These are phyloP conservation scores for Indicator indicator DNA, from an alignment of 2,113 vertebrate genomes.

Conservation along the genomic window DNA sequence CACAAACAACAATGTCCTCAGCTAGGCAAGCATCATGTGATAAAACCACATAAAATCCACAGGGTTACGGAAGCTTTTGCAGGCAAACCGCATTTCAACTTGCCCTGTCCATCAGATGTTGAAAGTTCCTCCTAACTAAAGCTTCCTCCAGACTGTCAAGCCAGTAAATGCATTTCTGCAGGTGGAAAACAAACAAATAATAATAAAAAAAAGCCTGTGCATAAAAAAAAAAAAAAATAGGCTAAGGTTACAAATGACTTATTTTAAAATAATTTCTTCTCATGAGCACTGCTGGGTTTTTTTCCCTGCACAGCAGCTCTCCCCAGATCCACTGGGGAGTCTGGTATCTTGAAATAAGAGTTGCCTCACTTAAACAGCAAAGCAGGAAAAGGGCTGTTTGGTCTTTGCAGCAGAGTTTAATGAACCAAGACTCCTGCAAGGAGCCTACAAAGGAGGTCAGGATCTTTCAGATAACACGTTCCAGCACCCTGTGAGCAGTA, in stretches of 20 bases:
- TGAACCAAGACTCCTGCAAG: conserved; percentile 28
- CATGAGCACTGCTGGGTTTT: neutral
- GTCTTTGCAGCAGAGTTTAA: conserved; percentile 38
- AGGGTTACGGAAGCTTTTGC: conserved; percentile 61
- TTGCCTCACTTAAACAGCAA: conserved; percentile 19
- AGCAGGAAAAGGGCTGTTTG: neutral
- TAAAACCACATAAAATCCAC: conserved; percentile 76
- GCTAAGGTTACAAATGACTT: neutral
- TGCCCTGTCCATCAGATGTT: conserved; percentile 63
- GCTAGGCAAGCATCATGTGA: conserved; percentile 79
- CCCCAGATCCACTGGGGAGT: neutral
- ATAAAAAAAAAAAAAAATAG: neutral
- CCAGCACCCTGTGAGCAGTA: neutral
- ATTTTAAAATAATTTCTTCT: neutral
- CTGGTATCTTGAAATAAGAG: neutral
- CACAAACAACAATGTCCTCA: conserved; percentile 79
- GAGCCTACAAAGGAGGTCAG: conserved; percentile 8
- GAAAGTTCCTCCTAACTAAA: conserved; percentile 53
- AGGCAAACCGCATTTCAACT: conserved; percentile 62
- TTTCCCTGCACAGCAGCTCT: neutral
- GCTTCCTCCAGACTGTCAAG: neutral
- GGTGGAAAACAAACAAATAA: neutral
- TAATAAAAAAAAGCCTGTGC: neutral
- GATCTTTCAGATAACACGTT: conserved; percentile 3
- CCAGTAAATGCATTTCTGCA: neutral